Percentiles rank a stretch among this genome's conserved stretches.
Evolutionary conservation across 2,888 invertebrate species (phyloP).

Genomic region (Pyrocoelia pectoralis): DNA sequence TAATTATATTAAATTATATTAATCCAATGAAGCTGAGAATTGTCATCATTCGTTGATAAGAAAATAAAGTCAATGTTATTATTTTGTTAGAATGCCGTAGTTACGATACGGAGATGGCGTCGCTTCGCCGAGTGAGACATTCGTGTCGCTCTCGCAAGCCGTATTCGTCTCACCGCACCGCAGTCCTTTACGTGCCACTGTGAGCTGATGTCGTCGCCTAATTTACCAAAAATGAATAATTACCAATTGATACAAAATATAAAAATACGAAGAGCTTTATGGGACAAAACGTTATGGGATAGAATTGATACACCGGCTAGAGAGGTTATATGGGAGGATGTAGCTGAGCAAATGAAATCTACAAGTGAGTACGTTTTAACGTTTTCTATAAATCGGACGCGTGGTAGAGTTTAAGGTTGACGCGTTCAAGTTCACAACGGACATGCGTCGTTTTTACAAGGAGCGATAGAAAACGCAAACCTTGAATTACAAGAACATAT

Average conservation of each 20-base stretch:
- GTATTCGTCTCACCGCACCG: conserved; percentile 35
- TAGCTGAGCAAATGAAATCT: conserved; percentile 41
- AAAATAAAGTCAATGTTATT: too few species aligned
- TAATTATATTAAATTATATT: too few species aligned
- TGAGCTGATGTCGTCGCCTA: conserved; percentile 31
- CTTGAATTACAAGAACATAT: background rate
- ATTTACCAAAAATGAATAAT: conserved; percentile 40
- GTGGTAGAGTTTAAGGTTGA: conserved; percentile 11
- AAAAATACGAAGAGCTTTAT: conserved; percentile 39
- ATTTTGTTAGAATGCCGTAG: conserved; percentile 21
- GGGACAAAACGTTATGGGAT: conserved; percentile 42
- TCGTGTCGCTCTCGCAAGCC: background rate
- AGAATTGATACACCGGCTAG: conserved; percentile 38
- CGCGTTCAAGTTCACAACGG: conserved; percentile 14
- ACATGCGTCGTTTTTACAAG: conserved; percentile 12
- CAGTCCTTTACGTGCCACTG: conserved; percentile 46
- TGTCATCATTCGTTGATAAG: too few species aligned
- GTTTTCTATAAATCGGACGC: conserved; percentile 15
- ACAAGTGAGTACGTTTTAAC: conserved; percentile 38
- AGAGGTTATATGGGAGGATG: conserved; percentile 52
- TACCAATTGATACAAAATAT: conserved; percentile 43
- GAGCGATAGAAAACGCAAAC: background rate
- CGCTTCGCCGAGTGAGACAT: conserved; percentile 26
- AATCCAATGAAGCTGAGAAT: too few species aligned
- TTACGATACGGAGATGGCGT: conserved; percentile 31